Evolutionary conservation across 64 coral and sea anemone genomes (phyloP), one percentile per base, ranked within the genome.

Genomic region (Catalaphyllia jardinei): DNA sequence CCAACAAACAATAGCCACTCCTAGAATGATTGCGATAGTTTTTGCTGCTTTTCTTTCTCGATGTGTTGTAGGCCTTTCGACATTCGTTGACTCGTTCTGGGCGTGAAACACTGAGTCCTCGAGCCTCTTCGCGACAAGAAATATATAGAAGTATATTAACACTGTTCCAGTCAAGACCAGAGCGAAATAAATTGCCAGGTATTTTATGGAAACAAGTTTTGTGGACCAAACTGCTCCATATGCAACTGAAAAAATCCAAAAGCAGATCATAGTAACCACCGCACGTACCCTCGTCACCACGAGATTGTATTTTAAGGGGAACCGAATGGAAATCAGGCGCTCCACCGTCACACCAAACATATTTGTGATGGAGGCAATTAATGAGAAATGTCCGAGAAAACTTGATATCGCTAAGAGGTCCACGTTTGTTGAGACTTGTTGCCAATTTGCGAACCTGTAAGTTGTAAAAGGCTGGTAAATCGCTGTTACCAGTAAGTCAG

Each of bases 291-390:
- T 85, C 49, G 81, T 85, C 33, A 71, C 81, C 5, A 85, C 10
- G 8, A 85, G 22, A 24, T 71, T 38, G 31, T 85, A 85, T 51
- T 85, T 85, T 35, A 85, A 39, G 8, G 81, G 81, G 29, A 85
- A 85, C 14, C 81, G 63, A 67, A 85, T 85, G 62, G 81, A 85
- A 35, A 85, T 71, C 35, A 85, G 35, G 20, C 81, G 62, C 24
- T 85, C 81, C 81, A 85, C 39, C 7, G 81, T 85, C 22, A 85
- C 81, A 16, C 81, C 81, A 50, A 85, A 71, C 81, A 85, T 85
- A 62, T 71, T 85, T 67, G 81, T 49, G 27, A 85, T 71, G 22
- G 81, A 85, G 11, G 81, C 81, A 85, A 85, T 85, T 60, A 85
- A 31, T 16, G 81, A 69, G 35, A 85, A 7, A n/a, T 85, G 39